Evolutionary conservation across 2,888 invertebrate species (phyloP), one percentile per base, ranked within the genome.

Genomic region (Clistopyga incitator): DNA sequence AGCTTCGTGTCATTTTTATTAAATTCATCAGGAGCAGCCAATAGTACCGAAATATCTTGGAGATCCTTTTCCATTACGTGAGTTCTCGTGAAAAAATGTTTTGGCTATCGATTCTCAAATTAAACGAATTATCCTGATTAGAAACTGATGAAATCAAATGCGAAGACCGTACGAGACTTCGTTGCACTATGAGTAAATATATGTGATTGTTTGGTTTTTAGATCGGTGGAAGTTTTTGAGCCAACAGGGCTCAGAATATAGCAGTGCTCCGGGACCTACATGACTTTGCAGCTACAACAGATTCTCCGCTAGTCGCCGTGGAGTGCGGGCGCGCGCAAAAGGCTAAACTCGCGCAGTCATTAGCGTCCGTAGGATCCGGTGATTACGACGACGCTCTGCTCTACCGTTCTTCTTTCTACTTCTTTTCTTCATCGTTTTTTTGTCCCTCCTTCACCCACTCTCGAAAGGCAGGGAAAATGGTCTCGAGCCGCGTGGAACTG

Each of bases 341-440:
- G 83, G 71, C 80, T 77, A 72, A 83, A 80, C 77, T 77, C 80
- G 75, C 80, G 80, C 77, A 77, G 77, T 83, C 83, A 83, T 83
- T 83, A 83, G 83, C 80, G 83, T 77, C 61, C 72, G 75, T 34
- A 67, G 77, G 77, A 83, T 83, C 83, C 83, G 83, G 83, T 80
- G 80, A 83, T 83, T 80, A 83, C 67, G 83, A 80, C 76, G 67
- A 82, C 78, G 70, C 61, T 82, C 20, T 52, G 67, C 65, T 38
- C 38, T 54, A 25, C 75, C 47, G 47, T 68, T 54, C 59, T 59
- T 68, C 74, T 54, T 67, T 20, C 23, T 64, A 64, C 45, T 59
- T 56, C n/a, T 25, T 75, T 68, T 15, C 6, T 23, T 29, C 20
- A 25, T 61, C 45, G 59, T 54, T 11, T 25, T 45, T 67, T 67